Evolutionary conservation across 2,888 invertebrate genomes (phyloP).

Genomic region (Caradrina clavipalpis): DNA sequence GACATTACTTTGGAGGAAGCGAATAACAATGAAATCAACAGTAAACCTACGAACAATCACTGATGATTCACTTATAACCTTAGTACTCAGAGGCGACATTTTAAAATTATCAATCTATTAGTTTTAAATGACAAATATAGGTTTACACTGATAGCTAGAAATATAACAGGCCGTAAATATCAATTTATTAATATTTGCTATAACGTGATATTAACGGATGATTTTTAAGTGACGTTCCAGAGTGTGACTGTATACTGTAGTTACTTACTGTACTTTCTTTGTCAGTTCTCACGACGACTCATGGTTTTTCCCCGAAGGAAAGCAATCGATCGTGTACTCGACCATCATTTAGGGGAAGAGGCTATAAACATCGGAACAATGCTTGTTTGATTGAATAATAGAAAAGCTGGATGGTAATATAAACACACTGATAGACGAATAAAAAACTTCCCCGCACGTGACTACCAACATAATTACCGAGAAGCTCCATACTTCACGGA

Average conservation of each 20-base stretch:
- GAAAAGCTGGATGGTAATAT: slow-evolving; percentile 69
- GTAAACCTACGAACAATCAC: no score
- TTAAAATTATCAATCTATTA: neutral
- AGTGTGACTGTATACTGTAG: neutral
- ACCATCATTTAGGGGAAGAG: slow-evolving; percentile 80
- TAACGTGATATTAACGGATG: neutral
- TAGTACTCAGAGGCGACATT: no score
- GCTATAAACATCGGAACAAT: slow-evolving; percentile 80
- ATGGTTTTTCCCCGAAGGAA: slow-evolving; percentile 82
- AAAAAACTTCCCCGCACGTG: slow-evolving; percentile 70
- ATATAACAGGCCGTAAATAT: no score
- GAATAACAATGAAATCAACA: neutral
- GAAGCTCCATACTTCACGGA: slow-evolving; percentile 28
- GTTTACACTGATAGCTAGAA: no score
- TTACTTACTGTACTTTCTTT: slow-evolving; percentile 47
- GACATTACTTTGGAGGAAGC: neutral
- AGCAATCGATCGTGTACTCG: slow-evolving; percentile 77
- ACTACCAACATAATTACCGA: slow-evolving; percentile 61
- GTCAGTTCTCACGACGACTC: slow-evolving; percentile 71
- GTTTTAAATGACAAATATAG: no score
- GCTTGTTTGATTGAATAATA: slow-evolving; percentile 83
- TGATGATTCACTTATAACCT: no score
- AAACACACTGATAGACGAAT: slow-evolving; percentile 56
- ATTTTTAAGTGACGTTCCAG: neutral
- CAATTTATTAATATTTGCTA: no score